Percentiles rank a stretch among this genome's conserved stretches.
phyloP scores from a whole-genome alignment of 2,113 vertebrate species.

The Promerops cafer region DNA sequence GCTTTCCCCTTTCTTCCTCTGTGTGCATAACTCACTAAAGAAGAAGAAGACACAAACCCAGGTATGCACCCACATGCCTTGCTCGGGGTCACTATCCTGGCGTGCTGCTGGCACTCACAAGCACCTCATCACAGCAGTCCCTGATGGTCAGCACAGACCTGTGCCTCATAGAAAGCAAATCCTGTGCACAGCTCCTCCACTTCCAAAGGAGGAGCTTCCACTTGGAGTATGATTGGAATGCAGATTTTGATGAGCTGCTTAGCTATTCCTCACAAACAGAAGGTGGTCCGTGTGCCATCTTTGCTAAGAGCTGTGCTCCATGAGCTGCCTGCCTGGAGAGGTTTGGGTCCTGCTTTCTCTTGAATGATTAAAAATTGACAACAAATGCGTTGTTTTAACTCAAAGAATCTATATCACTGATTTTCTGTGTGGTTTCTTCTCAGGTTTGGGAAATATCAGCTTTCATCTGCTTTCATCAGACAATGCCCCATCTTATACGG shows the following conservation, averaged over 20 bases:
- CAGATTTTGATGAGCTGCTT: neutral
- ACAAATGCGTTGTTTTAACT: neutral
- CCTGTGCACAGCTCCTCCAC: neutral
- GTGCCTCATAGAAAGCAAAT: neutral
- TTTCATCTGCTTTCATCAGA: neutral
- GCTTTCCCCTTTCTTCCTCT: neutral
- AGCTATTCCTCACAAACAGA: neutral
- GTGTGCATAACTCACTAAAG: neutral
- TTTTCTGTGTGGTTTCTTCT: neutral
- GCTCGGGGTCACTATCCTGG: neutral
- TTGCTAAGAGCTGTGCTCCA: neutral
- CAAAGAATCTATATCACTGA: neutral
- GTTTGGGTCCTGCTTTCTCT: neutral
- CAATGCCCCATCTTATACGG: neutral
- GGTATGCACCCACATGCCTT: neutral
- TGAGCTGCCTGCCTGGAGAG: neutral
- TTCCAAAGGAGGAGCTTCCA: neutral
- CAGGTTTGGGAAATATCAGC: neutral
- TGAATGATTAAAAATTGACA: neutral
- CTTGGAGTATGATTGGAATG: neutral
- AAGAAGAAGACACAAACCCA: neutral
- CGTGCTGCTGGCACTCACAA: fast-evolving
- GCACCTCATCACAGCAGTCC: neutral
- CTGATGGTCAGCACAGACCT: neutral
- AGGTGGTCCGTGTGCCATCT: neutral